Conservation (phyloP, 2,797 vertebrate species). For the Heteromormyrus szaboi region DNA sequence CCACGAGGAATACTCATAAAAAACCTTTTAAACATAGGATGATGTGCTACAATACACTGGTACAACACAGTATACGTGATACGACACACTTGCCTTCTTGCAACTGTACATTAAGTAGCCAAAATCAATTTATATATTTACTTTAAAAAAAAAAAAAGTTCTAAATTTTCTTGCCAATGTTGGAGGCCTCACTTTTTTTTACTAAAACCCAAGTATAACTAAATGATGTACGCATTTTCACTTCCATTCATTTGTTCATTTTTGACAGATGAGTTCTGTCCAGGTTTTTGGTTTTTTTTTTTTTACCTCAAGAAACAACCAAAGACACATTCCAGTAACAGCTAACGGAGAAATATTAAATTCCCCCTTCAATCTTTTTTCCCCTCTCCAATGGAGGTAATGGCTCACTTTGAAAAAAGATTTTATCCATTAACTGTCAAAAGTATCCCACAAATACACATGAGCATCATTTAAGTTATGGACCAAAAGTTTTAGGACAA, state of each 20-base stretch:
- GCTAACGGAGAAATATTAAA: neutral
- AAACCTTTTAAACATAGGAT: neutral
- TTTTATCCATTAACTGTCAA: neutral
- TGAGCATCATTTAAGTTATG: neutral
- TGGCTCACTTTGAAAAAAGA: neutral
- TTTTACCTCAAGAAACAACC: neutral
- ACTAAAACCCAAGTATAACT: neutral
- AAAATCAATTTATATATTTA: neutral
- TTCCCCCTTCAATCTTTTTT: neutral
- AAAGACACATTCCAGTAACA: neutral
- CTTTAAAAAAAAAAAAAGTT: neutral
- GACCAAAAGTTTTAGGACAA: neutral
- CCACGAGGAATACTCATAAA: neutral
- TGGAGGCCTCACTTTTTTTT: neutral
- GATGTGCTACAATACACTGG: conserved; percentile 20
- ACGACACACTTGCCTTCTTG: conserved; percentile 12
- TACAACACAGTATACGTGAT: conserved; percentile 14
- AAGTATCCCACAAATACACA: neutral
- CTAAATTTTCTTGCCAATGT: neutral
- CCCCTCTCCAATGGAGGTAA: neutral
- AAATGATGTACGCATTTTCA: neutral
- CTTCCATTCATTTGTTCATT: neutral
- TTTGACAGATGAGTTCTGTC: neutral
- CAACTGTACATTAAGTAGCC: conserved; percentile 10
- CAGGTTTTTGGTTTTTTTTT: neutral